Percentiles rank a stretch among this genome's conserved stretches.
Evolutionary conservation across 1,140 invertebrate species (phyloP).

Genomic region (Sycophila sp.): DNA sequence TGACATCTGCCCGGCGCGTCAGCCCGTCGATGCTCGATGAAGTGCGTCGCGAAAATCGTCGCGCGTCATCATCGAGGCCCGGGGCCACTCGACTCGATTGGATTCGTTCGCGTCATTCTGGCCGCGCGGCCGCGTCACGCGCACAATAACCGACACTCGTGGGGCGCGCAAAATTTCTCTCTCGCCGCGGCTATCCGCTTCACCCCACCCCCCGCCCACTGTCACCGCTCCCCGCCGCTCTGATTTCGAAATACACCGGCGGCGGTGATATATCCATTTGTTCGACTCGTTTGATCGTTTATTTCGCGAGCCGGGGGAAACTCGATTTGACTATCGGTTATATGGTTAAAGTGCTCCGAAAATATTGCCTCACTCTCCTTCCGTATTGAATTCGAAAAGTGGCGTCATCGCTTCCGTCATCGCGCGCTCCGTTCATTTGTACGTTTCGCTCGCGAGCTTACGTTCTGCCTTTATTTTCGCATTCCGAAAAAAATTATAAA

Average conservation of each 20-base stretch:
- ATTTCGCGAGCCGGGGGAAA: background rate
- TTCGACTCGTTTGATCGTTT: constrained; percentile 14
- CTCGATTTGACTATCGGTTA: background rate
- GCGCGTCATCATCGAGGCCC: background rate
- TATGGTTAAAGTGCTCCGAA: background rate
- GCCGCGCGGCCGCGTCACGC: background rate
- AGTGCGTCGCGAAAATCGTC: constrained; percentile 6
- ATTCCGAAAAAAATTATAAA: no score
- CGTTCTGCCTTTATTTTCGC: no score
- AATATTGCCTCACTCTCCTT: background rate
- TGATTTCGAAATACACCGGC: constrained; percentile 3
- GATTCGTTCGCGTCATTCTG: constrained; percentile 29
- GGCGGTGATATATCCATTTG: constrained; percentile 5
- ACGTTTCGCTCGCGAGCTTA: no score
- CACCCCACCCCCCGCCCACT: no score
- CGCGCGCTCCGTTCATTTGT: no score
- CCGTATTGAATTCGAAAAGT: background rate
- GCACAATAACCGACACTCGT: constrained; percentile 23
- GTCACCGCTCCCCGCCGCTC: no score
- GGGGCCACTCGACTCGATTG: constrained; percentile 33
- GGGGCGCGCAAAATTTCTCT: constrained; percentile 14
- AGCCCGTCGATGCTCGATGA: constrained; percentile 1
- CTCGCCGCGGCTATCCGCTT: background rate
- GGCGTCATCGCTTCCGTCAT: background rate
- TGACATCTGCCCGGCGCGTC: constrained; percentile 16